Conservation (phyloP, 2,888 invertebrate species). For the Pomacea canaliculata region DNA sequence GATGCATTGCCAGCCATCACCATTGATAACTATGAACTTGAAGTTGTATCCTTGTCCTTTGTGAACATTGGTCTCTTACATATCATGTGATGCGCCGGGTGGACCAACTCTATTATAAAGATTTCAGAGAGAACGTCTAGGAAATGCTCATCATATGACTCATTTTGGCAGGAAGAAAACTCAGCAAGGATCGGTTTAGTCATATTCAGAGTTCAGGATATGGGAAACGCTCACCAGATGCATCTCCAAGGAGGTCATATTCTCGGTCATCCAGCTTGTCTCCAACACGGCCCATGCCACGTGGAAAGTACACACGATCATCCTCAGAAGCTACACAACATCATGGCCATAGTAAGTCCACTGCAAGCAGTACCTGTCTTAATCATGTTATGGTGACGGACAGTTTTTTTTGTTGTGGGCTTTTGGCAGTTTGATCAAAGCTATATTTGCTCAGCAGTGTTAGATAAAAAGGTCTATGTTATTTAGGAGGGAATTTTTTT, state of each 20-base stretch:
- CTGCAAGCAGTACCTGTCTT: too few species aligned
- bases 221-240: slow-evolving; percentile 36
- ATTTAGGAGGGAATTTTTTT: too few species aligned
- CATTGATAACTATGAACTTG: too few species aligned
- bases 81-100: too few species aligned
- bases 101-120: too few species aligned
- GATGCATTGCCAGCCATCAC: too few species aligned
- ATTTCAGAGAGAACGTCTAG: too few species aligned
- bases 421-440: not conserved
- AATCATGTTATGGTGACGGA: too few species aligned
- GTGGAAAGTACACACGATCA: not conserved
- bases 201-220: slow-evolving; percentile 60
- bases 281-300: slow-evolving; percentile 2
- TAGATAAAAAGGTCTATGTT: too few species aligned
- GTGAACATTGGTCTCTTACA: too few species aligned
- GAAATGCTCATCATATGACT: not conserved
- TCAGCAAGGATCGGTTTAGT: slow-evolving; percentile 43
- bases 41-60: too few species aligned
- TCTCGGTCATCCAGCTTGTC: slow-evolving; percentile 15
- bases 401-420: not conserved
- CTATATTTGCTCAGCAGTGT: too few species aligned
- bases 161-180: slow-evolving; percentile 30
- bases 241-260: slow-evolving; percentile 15
- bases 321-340: slow-evolving; percentile 7
- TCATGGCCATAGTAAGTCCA: slow-evolving; percentile 6